phyloP scores from a whole-genome alignment of 1,140 invertebrate species.

The Bombyx mandarina region DNA sequence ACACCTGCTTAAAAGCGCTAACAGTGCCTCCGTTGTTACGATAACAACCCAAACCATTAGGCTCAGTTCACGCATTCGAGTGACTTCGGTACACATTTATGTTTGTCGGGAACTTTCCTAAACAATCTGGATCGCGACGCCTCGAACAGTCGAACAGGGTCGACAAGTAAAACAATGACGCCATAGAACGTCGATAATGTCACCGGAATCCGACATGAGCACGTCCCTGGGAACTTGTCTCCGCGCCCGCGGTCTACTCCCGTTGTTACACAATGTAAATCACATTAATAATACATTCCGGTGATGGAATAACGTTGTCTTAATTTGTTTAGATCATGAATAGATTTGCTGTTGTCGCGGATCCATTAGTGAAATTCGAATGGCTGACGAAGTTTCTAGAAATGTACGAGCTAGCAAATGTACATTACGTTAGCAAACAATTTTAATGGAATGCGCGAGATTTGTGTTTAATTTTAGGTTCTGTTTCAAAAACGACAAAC shows the following conservation, averaged over 20 bases:
- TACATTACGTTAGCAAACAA: no score
- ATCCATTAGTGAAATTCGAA: no score
- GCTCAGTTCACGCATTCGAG: neutral
- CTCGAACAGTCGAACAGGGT: slow-evolving; percentile 13
- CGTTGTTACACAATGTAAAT: no score
- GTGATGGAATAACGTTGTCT: neutral
- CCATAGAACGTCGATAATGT: slow-evolving; percentile 28
- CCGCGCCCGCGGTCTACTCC: neutral
- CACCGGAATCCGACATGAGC: slow-evolving; percentile 24
- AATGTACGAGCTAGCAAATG: no score
- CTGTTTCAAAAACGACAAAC: no score
- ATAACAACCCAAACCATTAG: neutral
- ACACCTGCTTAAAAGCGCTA: no score
- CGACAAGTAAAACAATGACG: slow-evolving; percentile 30
- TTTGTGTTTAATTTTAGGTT: no score
- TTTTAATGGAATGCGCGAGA: no score
- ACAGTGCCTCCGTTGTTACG: no score
- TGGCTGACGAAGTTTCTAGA: no score
- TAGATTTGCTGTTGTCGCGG: no score
- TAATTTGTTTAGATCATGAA: neutral
- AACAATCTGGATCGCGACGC: slow-evolving; percentile 7
- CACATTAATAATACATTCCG: neutral
- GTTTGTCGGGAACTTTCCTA: slow-evolving; percentile 12
- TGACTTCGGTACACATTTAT: slow-evolving; percentile 7
- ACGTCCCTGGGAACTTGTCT: slow-evolving; percentile 19